Evolutionary conservation across 2,113 vertebrate species (phyloP), one percentile per base, ranked within the genome.

Genomic region (Aptenodytes forsteri): DNA sequence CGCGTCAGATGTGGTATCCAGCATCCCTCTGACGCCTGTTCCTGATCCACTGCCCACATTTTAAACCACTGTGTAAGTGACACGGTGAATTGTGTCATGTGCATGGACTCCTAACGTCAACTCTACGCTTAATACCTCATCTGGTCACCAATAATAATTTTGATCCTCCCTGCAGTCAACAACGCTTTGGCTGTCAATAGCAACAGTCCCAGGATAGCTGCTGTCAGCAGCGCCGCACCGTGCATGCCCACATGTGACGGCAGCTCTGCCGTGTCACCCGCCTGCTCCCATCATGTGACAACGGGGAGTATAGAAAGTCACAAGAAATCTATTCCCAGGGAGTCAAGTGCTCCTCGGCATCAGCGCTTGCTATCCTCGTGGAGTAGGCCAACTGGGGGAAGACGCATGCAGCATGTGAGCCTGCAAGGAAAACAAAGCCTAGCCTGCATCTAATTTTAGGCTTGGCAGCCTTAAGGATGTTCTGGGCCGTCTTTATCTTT

Each of bases 251-350:
- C 84, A 42, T 16, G 40, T 93, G 96, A 85, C 14, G 8, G 78
- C 84, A 83, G 85, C 86, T 54, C 88, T 80, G 95, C 62, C 7
- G 5, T 38, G 44, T 67, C 32, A 4, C 83, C 71, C 12, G 44
- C 76, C 95, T 58, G 70, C 50, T 94, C 75, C 96, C 75, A 32
- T 32, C 47, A 5, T 66, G 52, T 92, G 96, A 82, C 20, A 29
- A 61, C 30, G 11, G 49, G 66, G 65, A 73, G 52, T 23, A 26
- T 2, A 58, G 44, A 64, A 80, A 89, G 94, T 93, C 95, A 95
- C 83, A 90, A 95, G 95, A 83, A 95, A 89, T 83, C 92, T 82
- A 52, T 89, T 95, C 83, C 80, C 85, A 75, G 94, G 80, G 71
- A 97, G 92, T 70, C 96, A 88, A 90, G 86, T 78, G 84, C 83